phyloP scores from a whole-genome alignment of 92 coral and sea anemone genomes.

The Umimayanthus kanabou region DNA sequence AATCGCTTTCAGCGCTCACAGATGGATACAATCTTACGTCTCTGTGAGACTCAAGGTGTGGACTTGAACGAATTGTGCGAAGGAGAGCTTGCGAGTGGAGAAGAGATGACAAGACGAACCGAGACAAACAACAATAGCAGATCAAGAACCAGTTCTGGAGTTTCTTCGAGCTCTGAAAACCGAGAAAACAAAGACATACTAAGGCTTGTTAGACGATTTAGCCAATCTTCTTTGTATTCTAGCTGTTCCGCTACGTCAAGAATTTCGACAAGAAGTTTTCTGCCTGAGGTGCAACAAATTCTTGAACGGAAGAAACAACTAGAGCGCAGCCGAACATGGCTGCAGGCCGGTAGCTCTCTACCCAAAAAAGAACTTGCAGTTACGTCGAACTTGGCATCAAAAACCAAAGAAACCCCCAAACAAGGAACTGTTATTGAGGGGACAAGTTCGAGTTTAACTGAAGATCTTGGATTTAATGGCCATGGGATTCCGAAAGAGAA shows the following conservation, averaged over 20 bases:
- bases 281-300: slow-evolving; percentile 38
- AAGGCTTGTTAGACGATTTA: slow-evolving; percentile 37
- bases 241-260: slow-evolving; percentile 17
- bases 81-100: background rate
- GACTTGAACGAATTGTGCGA: slow-evolving; percentile 33
- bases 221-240: slow-evolving; percentile 17
- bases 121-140: background rate
- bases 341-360: background rate
- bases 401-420: background rate
- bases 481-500: slow-evolving; percentile 13
- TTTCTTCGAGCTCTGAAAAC: background rate
- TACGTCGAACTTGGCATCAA: slow-evolving; percentile 5
- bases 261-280: slow-evolving; percentile 18
- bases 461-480: background rate
- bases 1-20: slow-evolving; percentile 26
- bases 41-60: slow-evolving; percentile 37
- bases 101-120: slow-evolving; percentile 1
- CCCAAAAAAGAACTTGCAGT: background rate
- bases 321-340: slow-evolving; percentile 44
- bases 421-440: background rate
- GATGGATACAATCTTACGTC: slow-evolving; percentile 41
- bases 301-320: slow-evolving; percentile 33
- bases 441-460: background rate
- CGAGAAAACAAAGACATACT: slow-evolving; percentile 21
- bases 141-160: background rate